phyloP scores from a whole-genome alignment of 2,797 vertebrate genomes.

The Melanotaenia pygmaea region DNA sequence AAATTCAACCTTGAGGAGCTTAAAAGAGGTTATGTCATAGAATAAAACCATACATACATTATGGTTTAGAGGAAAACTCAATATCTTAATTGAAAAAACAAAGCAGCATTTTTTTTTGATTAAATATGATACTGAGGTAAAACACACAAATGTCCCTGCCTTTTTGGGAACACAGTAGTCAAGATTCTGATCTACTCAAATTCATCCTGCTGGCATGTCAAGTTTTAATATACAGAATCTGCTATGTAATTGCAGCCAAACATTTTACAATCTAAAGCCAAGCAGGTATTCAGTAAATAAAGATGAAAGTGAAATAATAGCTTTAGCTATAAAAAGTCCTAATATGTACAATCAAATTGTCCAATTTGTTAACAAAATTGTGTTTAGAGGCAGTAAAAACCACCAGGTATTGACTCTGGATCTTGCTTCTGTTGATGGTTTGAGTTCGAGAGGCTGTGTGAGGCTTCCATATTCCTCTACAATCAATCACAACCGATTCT shows the following conservation, averaged over 20 bases:
- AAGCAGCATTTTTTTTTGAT: slow-evolving; percentile 24
- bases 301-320: slow-evolving; percentile 13
- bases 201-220: slow-evolving; percentile 13
- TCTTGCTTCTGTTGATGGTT: slow-evolving; percentile 40
- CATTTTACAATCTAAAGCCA: slow-evolving; percentile 56
- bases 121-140: slow-evolving; percentile 40
- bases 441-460: neutral
- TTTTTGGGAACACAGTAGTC: neutral
- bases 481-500: slow-evolving; percentile 87
- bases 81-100: neutral
- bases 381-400: slow-evolving; percentile 23
- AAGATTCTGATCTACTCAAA: slow-evolving; percentile 22
- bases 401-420: neutral
- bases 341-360: slow-evolving; percentile 32
- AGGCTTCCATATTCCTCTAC: slow-evolving; percentile 11
- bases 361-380: slow-evolving; percentile 23
- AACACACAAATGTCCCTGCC: slow-evolving; percentile 29
- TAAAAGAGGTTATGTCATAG: slow-evolving; percentile 1
- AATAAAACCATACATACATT: neutral
- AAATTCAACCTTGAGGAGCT: slow-evolving; percentile 1
- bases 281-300: slow-evolving; percentile 32
- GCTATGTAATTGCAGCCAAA: slow-evolving; percentile 33
- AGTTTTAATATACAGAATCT: slow-evolving; percentile 42
- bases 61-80: neutral
- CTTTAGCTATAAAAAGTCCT: slow-evolving; percentile 32